A percentile compares a stretch with the other conserved stretches of the same genome.
Evolutionary conservation across 2,888 invertebrate species (phyloP).

Genomic region (Spisula solida): DNA sequence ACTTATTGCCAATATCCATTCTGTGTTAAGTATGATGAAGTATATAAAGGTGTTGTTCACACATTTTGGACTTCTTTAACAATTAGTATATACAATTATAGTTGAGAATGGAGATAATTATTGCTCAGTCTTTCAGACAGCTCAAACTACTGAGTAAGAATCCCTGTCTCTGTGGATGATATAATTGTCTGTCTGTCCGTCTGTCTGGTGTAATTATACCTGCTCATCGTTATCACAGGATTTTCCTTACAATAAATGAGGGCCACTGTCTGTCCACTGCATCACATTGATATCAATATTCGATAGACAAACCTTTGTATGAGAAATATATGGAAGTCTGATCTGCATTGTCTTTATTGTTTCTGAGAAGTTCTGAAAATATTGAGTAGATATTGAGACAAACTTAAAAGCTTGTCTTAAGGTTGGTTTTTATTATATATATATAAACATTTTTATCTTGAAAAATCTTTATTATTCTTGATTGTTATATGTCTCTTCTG

Average conservation of each 20-base stretch:
- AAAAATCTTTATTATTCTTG: slow-evolving; percentile 32
- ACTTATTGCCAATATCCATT: neutral
- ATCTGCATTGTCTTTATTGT: neutral
- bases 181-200: neutral
- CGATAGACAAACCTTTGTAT: neutral
- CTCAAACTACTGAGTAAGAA: slow-evolving; percentile 15
- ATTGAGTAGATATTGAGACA: neutral
- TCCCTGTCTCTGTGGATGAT: neutral
- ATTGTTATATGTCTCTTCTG: slow-evolving; percentile 26
- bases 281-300: neutral
- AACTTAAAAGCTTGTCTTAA: neutral
- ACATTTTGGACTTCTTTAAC: slow-evolving; percentile 19
- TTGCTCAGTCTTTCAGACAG: neutral
- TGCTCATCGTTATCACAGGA: neutral
- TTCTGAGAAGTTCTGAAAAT: neutral
- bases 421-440: slow-evolving; percentile 27
- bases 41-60: slow-evolving; percentile 12
- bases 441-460: neutral
- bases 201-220: neutral
- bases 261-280: neutral
- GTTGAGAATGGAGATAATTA: neutral
- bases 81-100: neutral
- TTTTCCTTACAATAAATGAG: neutral
- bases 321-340: neutral
- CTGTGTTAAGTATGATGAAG: neutral